These are phyloP conservation scores for Alentia gelatinosa DNA, from an alignment of 2,888 invertebrate species.

Conservation along the genomic window DNA sequence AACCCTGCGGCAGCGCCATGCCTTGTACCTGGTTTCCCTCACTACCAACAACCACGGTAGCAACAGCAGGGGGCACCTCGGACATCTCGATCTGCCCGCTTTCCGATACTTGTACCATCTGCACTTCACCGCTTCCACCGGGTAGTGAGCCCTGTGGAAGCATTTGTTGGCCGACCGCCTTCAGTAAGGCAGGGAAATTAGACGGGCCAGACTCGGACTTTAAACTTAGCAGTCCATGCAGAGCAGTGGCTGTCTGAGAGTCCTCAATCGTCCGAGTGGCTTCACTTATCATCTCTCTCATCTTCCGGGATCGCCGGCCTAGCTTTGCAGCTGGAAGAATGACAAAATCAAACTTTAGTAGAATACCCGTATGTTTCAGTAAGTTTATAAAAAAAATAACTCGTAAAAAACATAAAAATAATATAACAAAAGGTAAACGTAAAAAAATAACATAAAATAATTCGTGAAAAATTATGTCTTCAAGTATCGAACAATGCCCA, in stretches of 20 bases:
- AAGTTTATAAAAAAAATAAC: no score
- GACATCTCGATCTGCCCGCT: conserved; percentile 54
- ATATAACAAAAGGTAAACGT: no score
- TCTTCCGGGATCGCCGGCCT: conserved; percentile 78
- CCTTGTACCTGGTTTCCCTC: not conserved
- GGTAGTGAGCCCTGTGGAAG: not conserved
- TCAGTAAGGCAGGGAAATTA: conserved; percentile 62
- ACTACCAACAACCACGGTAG: conserved; percentile 33
- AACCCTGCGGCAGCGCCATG: not conserved
- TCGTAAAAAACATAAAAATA: no score
- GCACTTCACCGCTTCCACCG: not conserved
- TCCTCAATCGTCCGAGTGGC: conserved; percentile 78
- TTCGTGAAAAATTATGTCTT: no score
- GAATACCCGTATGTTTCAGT: no score
- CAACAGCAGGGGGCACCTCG: conserved; percentile 47
- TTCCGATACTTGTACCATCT: conserved; percentile 56
- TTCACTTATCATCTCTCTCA: conserved; percentile 78
- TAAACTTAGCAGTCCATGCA: conserved; percentile 79
- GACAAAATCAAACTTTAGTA: not conserved
- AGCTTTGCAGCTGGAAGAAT: conserved; percentile 78
- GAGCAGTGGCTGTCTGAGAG: conserved; percentile 79
- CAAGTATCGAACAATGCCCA: no score
- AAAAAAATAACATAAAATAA: no score
- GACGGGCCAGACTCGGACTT: conserved; percentile 69
- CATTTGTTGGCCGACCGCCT: conserved; percentile 61